Base-by-base conservation (phyloP, 2,113 vertebrate species). In the Polypterus bichir region DNA sequence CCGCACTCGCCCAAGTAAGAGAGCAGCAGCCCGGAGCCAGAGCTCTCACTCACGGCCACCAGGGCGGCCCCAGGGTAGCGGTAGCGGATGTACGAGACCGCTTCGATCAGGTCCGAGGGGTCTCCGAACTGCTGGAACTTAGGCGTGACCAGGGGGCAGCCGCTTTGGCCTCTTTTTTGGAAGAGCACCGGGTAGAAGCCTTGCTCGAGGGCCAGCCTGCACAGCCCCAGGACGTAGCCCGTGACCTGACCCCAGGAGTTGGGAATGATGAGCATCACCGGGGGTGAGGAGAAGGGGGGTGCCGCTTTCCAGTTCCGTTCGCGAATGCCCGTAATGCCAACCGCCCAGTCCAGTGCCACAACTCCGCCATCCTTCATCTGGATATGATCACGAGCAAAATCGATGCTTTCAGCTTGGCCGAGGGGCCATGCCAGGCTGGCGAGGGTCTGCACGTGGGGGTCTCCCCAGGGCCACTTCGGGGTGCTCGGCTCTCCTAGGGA, bases 1-100 rank as follows among this genome's bases (percentile, higher is more conserved):
- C 93, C 92, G 4, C 82, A 82, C 68, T 93, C 91, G 1, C 91
- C 93, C 67, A 93, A 74, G 76, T 90, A 92, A 63, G 90, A 88
- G 3, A 93, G 86, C 64, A 94, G 79, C 60, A 90, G 67, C 27
- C 85, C 91, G 0, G 91, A 93, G 9, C 92, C 92, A 0, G 90
- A 90, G 65, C 92, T 86, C 67, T 92, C 91, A 47, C 91, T 95
- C 66, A 87, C 74, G 0, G 89, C 88, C 44, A 92, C 75, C 61
- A 95, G 77, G 3, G 44, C 46, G 8, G 87, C 77, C 1, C 68
- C 59, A 0, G 89, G 92, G 66, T 91, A 83, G 53, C 86, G 76
- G 69, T 76, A 88, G 27, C 77, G 79, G 65, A 93, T 68, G 64
- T 92, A 93, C 46, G 74, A 70, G 56, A 92, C 68, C 0, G 79